Percentiles rank a stretch among this genome's conserved stretches.
These are phyloP conservation scores for Ceuthmochares aereus DNA, from an alignment of 2,113 vertebrate genomes.

Conservation along the genomic window DNA sequence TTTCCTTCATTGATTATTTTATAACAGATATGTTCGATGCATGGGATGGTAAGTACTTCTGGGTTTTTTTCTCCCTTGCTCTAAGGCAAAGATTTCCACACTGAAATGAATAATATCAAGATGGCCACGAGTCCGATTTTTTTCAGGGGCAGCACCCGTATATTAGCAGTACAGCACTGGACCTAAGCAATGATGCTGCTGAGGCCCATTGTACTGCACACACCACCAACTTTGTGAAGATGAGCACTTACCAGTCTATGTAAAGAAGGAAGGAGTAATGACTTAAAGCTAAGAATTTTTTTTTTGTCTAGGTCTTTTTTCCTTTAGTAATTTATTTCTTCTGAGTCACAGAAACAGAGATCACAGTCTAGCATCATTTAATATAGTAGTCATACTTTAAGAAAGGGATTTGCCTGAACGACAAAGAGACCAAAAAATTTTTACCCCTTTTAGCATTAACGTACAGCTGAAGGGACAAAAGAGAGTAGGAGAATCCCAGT, in stretches of 20 bases:
- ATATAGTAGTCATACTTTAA: neutral
- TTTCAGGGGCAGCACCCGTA: neutral
- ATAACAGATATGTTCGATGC: constrained; percentile 98
- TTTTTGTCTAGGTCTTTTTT: neutral
- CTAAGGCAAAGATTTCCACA: neutral
- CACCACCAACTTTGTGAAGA: neutral
- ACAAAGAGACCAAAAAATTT: neutral
- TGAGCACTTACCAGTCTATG: neutral
- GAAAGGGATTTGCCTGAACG: neutral
- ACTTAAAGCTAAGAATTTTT: neutral
- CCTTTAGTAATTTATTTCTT: neutral
- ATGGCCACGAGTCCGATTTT: neutral
- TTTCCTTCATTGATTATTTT: constrained; percentile 99
- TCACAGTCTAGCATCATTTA: neutral
- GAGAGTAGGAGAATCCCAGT: neutral
- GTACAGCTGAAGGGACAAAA: neutral
- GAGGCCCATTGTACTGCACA: neutral
- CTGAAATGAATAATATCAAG: neutral
- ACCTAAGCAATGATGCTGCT: neutral
- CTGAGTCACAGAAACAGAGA: neutral
- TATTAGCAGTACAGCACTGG: neutral
- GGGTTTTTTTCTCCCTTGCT: neutral
- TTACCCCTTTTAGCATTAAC: neutral
- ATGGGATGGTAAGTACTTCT: constrained; percentile 89
- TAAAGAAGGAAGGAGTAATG: neutral